phyloP scores from a whole-genome alignment of 1,140 invertebrate species.

The Chrysomallon squamiferum region DNA sequence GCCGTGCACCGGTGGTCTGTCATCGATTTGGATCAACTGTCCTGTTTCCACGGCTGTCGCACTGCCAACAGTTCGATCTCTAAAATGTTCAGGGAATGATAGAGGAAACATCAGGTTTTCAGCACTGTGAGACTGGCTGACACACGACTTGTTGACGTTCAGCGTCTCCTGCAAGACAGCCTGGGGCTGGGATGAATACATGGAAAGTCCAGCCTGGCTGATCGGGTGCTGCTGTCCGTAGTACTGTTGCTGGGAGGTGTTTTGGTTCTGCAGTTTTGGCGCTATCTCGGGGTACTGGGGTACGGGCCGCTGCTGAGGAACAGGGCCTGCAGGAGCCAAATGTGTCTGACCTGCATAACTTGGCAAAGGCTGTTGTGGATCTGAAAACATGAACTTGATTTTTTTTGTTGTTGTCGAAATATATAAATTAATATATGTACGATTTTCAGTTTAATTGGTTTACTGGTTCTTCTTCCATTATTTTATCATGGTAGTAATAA shows the following conservation, averaged over 20 bases:
- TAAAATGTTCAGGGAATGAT: background rate
- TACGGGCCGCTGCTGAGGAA: slow-evolving; percentile 22
- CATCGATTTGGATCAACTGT: slow-evolving; percentile 25
- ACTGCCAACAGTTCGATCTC: background rate
- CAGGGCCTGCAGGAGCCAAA: slow-evolving; percentile 15
- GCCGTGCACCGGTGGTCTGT: slow-evolving; percentile 14
- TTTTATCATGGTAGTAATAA: too few relatives aligned
- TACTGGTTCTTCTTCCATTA: too few relatives aligned
- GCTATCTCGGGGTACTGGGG: slow-evolving; percentile 28
- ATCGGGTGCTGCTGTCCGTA: slow-evolving; percentile 16
- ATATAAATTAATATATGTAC: too few relatives aligned
- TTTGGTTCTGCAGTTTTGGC: slow-evolving; percentile 25
- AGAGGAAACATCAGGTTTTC: slow-evolving; percentile 2
- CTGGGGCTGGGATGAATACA: slow-evolving; percentile 4
- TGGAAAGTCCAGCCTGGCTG: background rate
- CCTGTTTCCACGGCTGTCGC: slow-evolving; percentile 15
- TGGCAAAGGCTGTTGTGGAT: slow-evolving; percentile 28
- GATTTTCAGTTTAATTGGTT: too few relatives aligned
- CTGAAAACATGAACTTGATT: background rate
- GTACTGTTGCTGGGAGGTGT: slow-evolving; percentile 26
- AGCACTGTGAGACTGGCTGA: slow-evolving; percentile 5
- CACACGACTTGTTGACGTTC: background rate
- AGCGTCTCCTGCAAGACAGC: slow-evolving; percentile 8
- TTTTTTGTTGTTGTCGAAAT: too few relatives aligned
- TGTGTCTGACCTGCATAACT: slow-evolving; percentile 17